Evolutionary conservation across 2,888 invertebrate species (phyloP), one percentile per base, ranked within the genome.

Genomic region (Drosophila histrio): DNA sequence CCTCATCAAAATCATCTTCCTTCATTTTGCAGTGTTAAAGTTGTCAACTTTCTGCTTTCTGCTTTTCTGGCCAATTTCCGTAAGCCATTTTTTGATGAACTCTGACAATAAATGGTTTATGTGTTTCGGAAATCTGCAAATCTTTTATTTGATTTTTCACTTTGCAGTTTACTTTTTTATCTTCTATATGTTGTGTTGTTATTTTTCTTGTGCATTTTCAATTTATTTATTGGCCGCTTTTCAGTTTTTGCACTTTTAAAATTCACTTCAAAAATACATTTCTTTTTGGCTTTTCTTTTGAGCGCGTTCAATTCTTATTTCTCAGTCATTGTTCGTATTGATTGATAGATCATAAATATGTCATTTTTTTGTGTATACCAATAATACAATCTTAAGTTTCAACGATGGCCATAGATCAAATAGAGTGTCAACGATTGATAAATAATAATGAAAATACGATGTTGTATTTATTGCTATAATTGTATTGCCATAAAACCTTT

Each of bases 51-150:
- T 46, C 41, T 38, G 8, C 7, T n/a, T 41, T 49, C 47, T 44
- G 21, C 24, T 28, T 58, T 72, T 30, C 17, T 36, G 26, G 8
- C 43, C 77, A 62, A 73, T 77, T 77, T 74, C 67, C 54, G 38
- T 32, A 50, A 26, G 53, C 28, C 32, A 54, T 63, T 43, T 46
- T 59, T 72, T 58, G 46, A 72, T 63, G 58, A 56, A 32, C 58
- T 32, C 52, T 56, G 47, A 36, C 36, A 53, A 49, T 61, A 49
- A 70, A 24, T 22, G 39, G 50, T 69, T 74, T 56, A 30, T 41
- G 13, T 21, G 46, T 36, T 39, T 50, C 58, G 56, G 44, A 50
- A 54, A 17, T 32, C 7, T n/a, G 9, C 19, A 41, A 41, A 47
- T 8, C 7, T 8, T 26, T 8, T 2, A 26, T 67, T 30, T 38